phyloP scores from a whole-genome alignment of 1,140 invertebrate genomes.

The Drosophila ficusphila region DNA sequence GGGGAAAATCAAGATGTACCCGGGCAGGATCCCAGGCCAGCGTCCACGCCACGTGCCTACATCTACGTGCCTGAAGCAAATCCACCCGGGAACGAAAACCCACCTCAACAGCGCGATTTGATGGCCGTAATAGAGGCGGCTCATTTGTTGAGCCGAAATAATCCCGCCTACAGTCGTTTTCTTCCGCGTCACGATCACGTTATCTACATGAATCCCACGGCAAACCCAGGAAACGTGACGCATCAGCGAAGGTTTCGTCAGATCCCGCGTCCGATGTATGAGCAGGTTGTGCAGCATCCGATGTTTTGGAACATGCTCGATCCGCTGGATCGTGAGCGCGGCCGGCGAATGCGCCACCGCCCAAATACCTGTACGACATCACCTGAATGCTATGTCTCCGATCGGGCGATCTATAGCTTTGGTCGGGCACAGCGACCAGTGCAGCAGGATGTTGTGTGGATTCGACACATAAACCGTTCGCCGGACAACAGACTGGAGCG shows the following conservation, averaged over 20 bases:
- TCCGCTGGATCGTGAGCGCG: slow-evolving; percentile 56
- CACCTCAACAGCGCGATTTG: slow-evolving; percentile 27
- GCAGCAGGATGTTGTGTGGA: slow-evolving; percentile 75
- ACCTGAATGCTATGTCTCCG: slow-evolving; percentile 56
- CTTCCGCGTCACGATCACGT: slow-evolving; percentile 71
- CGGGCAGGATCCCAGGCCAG: slow-evolving; percentile 1
- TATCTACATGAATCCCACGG: slow-evolving; percentile 65
- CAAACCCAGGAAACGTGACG: slow-evolving; percentile 34
- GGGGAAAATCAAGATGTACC: slow-evolving; percentile 1
- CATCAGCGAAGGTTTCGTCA: slow-evolving; percentile 47
- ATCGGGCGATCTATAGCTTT: slow-evolving; percentile 80
- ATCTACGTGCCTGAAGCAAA: slow-evolving; percentile 50
- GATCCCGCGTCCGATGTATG: slow-evolving; percentile 51
- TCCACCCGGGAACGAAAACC: slow-evolving; percentile 20
- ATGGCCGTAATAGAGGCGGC: slow-evolving; percentile 45
- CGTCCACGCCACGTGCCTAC: slow-evolving; percentile 38
- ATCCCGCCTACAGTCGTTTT: slow-evolving; percentile 66
- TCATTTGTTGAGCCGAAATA: slow-evolving; percentile 55
- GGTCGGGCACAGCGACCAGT: slow-evolving; percentile 68
- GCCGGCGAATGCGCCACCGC: slow-evolving; percentile 29
- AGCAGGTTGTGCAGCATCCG: slow-evolving; percentile 70
- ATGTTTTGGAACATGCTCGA: slow-evolving; percentile 80
- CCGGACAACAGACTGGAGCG: slow-evolving; percentile 74
- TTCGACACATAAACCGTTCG: slow-evolving; percentile 70
- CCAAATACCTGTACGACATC: slow-evolving; percentile 4